Evolutionary conservation across 2,113 vertebrate genomes (phyloP).

Genomic region (Addax nasomaculatus): DNA sequence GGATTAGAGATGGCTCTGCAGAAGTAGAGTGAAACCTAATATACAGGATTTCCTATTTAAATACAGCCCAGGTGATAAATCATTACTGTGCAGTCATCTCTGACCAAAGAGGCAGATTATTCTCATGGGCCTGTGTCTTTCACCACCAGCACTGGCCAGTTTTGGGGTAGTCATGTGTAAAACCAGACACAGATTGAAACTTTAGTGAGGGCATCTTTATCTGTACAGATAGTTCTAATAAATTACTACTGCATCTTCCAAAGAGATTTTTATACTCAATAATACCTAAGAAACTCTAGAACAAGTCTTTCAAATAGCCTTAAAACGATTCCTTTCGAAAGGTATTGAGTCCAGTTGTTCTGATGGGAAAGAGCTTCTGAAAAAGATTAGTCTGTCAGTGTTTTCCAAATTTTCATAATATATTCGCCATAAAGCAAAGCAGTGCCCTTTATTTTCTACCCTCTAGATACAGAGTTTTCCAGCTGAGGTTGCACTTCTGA

Average conservation of each 20-base stretch:
- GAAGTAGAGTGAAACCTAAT: conserved; percentile 23
- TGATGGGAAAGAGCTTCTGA: not conserved
- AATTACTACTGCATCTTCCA: not conserved
- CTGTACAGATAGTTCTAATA: conserved; percentile 33
- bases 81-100: not conserved
- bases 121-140: not conserved
- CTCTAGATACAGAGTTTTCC: not conserved
- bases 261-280: conserved; percentile 14
- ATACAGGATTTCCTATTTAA: conserved; percentile 22
- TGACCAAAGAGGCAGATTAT: not conserved
- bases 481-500: not conserved
- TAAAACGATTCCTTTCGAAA: conserved; percentile 9
- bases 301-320: conserved; percentile 18
- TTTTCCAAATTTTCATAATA: not conserved
- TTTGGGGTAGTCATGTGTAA: not conserved
- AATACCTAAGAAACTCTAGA: conserved; percentile 4
- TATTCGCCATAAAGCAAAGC: not conserved
- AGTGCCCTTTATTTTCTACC: not conserved
- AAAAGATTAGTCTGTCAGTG: not conserved
- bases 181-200: not conserved
- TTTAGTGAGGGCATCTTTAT: not conserved
- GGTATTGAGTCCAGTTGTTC: not conserved
- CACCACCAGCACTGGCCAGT: not conserved
- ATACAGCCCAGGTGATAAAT: not conserved
- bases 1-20: not conserved